Evolutionary conservation across 1,140 invertebrate genomes (phyloP).

Genomic region (Aphelenchoides besseyi): DNA sequence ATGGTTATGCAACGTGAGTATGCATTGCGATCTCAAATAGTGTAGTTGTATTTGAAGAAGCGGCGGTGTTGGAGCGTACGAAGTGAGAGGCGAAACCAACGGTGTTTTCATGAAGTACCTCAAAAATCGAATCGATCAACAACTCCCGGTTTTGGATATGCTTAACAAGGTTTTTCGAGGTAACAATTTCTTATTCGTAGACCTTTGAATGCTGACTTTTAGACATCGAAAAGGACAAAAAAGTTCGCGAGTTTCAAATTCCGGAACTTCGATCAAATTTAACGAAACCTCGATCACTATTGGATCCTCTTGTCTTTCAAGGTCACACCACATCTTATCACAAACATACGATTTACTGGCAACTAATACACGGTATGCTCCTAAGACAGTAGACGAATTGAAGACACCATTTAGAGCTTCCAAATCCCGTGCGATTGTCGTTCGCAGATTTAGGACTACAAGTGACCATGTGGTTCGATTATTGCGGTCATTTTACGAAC

Average conservation of each 20-base stretch:
- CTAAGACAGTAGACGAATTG: neutral
- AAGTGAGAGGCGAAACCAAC: slow-evolving; percentile 58
- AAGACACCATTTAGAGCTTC: slow-evolving; percentile 49
- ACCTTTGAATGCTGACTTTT: slow-evolving; percentile 5
- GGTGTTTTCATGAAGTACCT: slow-evolving; percentile 63
- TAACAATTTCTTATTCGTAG: slow-evolving; percentile 29
- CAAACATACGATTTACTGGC: slow-evolving; percentile 60
- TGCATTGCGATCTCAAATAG: neutral
- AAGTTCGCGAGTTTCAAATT: slow-evolving; percentile 60
- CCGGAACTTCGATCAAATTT: slow-evolving; percentile 59
- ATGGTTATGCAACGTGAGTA: slow-evolving; percentile 54
- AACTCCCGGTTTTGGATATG: slow-evolving; percentile 53
- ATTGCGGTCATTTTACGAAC: slow-evolving; percentile 62
- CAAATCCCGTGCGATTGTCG: slow-evolving; percentile 51
- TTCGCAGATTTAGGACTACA: slow-evolving; percentile 48
- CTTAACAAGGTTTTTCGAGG: slow-evolving; percentile 56
- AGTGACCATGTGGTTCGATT: slow-evolving; percentile 62
- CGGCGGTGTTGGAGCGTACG: slow-evolving; percentile 61
- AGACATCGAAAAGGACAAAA: slow-evolving; percentile 59
- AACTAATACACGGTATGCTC: slow-evolving; percentile 57
- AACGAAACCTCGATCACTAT: slow-evolving; percentile 48
- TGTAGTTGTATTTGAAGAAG: slow-evolving; percentile 41
- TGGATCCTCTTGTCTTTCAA: slow-evolving; percentile 46
- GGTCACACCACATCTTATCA: slow-evolving; percentile 59
- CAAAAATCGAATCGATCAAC: slow-evolving; percentile 52